Evolutionary conservation across 2,888 invertebrate species (phyloP).

Genomic region (Hirtodrosophila trivittata): DNA sequence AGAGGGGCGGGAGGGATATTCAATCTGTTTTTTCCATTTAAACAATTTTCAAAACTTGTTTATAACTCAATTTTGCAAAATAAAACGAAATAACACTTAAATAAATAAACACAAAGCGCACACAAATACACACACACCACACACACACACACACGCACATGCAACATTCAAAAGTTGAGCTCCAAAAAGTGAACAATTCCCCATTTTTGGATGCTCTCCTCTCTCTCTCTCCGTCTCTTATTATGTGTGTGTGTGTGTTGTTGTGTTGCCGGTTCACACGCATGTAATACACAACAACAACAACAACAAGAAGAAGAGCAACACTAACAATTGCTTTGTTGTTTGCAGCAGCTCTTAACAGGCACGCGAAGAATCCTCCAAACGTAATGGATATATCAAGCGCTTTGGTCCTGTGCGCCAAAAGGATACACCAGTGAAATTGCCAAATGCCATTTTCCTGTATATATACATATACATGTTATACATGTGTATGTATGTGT

Average conservation of each 20-base stretch:
- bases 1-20: slow-evolving; percentile 44
- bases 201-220: slow-evolving; percentile 27
- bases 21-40: slow-evolving; percentile 73
- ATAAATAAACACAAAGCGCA: slow-evolving; percentile 65
- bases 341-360: slow-evolving; percentile 69
- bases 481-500: slow-evolving; percentile 13
- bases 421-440: slow-evolving; percentile 62
- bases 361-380: slow-evolving; percentile 76
- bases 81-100: slow-evolving; percentile 78
- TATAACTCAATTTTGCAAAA: slow-evolving; percentile 74
- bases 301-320: slow-evolving; percentile 11
- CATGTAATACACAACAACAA: slow-evolving; percentile 62
- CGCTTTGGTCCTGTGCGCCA: slow-evolving; percentile 42
- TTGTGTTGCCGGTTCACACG: slow-evolving; percentile 61
- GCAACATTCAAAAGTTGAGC: slow-evolving; percentile 42
- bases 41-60: slow-evolving; percentile 74
- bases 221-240: neutral
- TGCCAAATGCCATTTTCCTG: slow-evolving; percentile 62
- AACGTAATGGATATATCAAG: slow-evolving; percentile 72
- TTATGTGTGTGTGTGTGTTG: slow-evolving; percentile 27
- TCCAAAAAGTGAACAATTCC: slow-evolving; percentile 62
- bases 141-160: slow-evolving; percentile 1
- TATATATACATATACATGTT: slow-evolving; percentile 2
- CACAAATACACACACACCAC: slow-evolving; percentile 9
- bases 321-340: slow-evolving; percentile 49